Evolutionary conservation across 1,140 invertebrate genomes (phyloP).

Genomic region (Pteromalus puparum): DNA sequence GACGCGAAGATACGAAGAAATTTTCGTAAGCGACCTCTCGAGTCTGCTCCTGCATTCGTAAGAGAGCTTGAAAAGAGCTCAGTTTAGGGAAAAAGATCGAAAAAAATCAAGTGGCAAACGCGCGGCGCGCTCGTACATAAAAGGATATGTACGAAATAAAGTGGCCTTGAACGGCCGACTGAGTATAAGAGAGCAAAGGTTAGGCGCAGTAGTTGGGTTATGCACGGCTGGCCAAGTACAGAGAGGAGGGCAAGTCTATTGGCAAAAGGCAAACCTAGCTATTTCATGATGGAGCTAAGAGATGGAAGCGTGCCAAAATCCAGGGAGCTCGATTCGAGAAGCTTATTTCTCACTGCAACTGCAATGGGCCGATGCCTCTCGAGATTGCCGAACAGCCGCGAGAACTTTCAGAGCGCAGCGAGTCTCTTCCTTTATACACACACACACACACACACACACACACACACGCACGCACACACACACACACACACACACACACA

Average conservation of each 20-base stretch:
- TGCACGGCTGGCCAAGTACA: neutral
- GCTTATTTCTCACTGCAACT: slow-evolving; percentile 11
- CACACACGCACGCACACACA: no score
- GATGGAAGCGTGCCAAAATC: slow-evolving; percentile 29
- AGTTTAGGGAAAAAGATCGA: neutral
- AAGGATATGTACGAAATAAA: neutral
- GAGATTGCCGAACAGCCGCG: slow-evolving; percentile 46
- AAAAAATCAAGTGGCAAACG: no score
- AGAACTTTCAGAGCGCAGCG: slow-evolving; percentile 32
- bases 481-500: no score
- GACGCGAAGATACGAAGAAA: neutral
- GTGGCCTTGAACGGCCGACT: neutral
- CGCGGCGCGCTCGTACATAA: no score
- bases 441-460: no score
- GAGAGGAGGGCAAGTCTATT: neutral
- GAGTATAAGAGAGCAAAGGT: neutral
- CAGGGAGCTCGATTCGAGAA: slow-evolving; percentile 29
- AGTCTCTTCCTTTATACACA: neutral
- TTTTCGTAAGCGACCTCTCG: neutral
- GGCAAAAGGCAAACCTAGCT: slow-evolving; percentile 23
- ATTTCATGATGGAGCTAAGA: slow-evolving; percentile 2
- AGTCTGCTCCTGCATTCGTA: no score
- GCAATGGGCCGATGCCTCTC: slow-evolving; percentile 25
- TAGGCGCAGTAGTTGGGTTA: neutral
- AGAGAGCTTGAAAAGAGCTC: neutral